These are phyloP conservation scores for Oreonectes daqikongensis DNA, from an alignment of 2,797 vertebrate species.

Conservation along the genomic window DNA sequence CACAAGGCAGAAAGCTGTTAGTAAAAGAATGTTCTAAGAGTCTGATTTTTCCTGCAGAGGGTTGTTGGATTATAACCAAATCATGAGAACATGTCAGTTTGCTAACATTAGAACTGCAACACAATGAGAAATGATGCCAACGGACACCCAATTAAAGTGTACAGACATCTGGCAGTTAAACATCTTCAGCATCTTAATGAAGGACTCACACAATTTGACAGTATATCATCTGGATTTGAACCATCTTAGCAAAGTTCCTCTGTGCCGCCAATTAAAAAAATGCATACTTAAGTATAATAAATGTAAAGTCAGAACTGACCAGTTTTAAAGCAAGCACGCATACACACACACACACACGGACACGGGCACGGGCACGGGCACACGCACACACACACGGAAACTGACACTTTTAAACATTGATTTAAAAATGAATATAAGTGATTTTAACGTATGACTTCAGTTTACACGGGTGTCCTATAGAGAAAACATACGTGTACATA, in stretches of 20 bases:
- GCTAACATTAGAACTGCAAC: constrained; percentile 10
- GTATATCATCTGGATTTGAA: not conserved
- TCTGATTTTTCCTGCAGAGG: constrained; percentile 9
- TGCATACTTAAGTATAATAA: not conserved
- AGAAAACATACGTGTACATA: not conserved
- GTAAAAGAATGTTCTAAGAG: constrained; percentile 15
- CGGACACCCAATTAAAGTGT: constrained; percentile 33
- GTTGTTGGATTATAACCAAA: constrained; percentile 24
- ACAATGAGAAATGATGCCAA: constrained; percentile 13
- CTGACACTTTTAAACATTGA: no score
- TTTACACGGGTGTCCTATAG: no score
- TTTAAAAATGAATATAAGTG: no score
- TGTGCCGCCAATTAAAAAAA: not conserved
- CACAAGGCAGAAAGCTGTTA: constrained; percentile 34
- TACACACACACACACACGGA: no score
- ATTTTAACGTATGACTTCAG: no score
- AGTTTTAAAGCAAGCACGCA: not conserved
- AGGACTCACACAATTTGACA: not conserved
- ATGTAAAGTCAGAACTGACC: not conserved
- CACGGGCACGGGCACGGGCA: no score
- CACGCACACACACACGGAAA: no score
- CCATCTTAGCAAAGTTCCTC: not conserved
- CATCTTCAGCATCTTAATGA: constrained; percentile 7
- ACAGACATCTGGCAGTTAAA: constrained; percentile 15
- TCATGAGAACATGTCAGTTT: not conserved